Percentiles rank a stretch among this genome's conserved stretches.
Evolutionary conservation across 2,888 invertebrate genomes (phyloP).

Genomic region (Leptura quadrifasciata): DNA sequence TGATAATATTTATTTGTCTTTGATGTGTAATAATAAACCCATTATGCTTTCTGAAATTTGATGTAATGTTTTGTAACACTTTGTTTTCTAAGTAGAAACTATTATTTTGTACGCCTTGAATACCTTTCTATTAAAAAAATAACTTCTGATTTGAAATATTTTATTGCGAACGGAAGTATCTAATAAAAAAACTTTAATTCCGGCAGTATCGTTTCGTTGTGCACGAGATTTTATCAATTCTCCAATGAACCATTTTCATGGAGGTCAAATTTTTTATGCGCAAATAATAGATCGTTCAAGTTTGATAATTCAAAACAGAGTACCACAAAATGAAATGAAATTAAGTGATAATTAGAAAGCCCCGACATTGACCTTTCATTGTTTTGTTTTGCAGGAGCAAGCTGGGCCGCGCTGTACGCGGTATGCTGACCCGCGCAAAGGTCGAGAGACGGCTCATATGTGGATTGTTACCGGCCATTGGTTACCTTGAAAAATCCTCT

Average conservation of each 20-base stretch:
- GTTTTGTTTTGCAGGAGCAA: constrained; percentile 72
- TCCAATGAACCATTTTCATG: not conserved
- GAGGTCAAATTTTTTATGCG: not conserved
- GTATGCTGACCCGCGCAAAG: constrained; percentile 76
- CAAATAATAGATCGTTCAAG: not conserved
- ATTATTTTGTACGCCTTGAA: too few species aligned
- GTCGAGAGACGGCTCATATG: constrained; percentile 78
- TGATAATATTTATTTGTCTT: too few species aligned
- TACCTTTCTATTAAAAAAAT: too few species aligned
- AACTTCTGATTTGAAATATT: not conserved
- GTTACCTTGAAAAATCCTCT: constrained; percentile 77
- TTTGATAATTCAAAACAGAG: constrained; percentile 5
- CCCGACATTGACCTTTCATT: constrained; percentile 30
- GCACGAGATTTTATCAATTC: not conserved
- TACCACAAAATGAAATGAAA: not conserved
- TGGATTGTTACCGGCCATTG: constrained; percentile 80
- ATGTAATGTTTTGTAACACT: too few species aligned
- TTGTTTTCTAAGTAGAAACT: too few species aligned
- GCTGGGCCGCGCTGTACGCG: constrained; percentile 75
- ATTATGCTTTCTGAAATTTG: too few species aligned
- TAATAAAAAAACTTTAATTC: not conserved
- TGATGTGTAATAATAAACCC: too few species aligned
- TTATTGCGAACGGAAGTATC: not conserved
- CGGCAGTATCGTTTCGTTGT: not conserved
- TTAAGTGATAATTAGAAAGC: not conserved